phyloP scores from a whole-genome alignment of 2,888 invertebrate genomes.

The Cristatella mucedo region DNA sequence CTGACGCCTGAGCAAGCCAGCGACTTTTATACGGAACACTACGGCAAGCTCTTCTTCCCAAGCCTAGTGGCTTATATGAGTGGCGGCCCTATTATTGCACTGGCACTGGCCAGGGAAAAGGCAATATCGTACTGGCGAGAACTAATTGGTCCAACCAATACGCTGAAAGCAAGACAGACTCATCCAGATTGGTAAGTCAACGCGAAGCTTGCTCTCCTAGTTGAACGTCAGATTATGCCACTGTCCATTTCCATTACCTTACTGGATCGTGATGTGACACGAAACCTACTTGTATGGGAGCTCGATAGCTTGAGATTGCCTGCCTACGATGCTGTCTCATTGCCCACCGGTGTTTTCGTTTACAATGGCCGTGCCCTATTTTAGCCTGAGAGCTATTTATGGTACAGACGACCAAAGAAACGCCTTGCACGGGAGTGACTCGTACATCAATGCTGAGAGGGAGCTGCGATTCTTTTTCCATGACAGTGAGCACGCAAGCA shows the following conservation, averaged over 20 bases:
- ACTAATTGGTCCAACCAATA: constrained; percentile 53
- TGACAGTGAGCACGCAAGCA: constrained; percentile 51
- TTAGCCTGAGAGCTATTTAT: constrained; percentile 53
- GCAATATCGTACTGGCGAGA: constrained; percentile 57
- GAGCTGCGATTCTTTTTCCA: constrained; percentile 81
- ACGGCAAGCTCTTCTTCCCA: constrained; percentile 57
- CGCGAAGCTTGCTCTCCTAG: no score
- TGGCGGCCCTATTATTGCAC: constrained; percentile 54
- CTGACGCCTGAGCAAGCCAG: constrained; percentile 70
- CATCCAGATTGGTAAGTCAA: constrained; percentile 45
- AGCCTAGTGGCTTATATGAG: constrained; percentile 64
- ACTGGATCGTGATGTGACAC: no score
- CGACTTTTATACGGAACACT: constrained; percentile 61
- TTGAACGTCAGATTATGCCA: no score
- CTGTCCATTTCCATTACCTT: no score
- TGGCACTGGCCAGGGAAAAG: constrained; percentile 50
- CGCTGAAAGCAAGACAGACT: constrained; percentile 44
- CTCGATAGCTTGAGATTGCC: no score
- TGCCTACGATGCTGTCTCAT: no score
- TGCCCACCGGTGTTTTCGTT: no score
- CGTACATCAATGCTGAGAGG: constrained; percentile 48
- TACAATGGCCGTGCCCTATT: constrained; percentile 2
- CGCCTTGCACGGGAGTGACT: constrained; percentile 62
- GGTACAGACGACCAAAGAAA: constrained; percentile 49
- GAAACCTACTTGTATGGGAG: no score